These are phyloP conservation scores for Pyrgilauda ruficollis DNA, from an alignment of 2,113 vertebrate species.

Conservation along the genomic window DNA sequence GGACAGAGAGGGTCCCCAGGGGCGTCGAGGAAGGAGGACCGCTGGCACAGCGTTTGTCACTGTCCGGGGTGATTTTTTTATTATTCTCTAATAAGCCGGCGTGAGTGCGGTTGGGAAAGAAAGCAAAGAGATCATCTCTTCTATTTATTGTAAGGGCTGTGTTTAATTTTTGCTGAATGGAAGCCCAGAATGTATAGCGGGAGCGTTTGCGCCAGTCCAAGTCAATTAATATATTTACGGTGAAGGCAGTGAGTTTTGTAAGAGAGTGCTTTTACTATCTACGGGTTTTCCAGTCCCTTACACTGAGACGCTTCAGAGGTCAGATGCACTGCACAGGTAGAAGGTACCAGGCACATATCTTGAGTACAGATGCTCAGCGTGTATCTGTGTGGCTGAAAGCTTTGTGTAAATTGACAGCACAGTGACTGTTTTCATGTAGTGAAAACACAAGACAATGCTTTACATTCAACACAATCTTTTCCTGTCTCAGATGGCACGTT, in stretches of 20 bases:
- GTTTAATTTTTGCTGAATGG: not conserved
- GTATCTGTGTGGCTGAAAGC: not conserved
- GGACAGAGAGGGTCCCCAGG: not conserved
- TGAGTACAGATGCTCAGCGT: not conserved
- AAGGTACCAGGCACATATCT: not conserved
- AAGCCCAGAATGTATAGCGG: not conserved
- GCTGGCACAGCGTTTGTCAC: not conserved
- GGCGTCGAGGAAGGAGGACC: not conserved
- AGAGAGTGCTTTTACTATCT: accelerated
- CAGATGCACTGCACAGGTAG: not conserved
- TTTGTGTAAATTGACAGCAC: not conserved
- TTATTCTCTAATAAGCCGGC: not conserved
- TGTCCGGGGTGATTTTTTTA: not conserved
- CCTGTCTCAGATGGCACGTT: not conserved
- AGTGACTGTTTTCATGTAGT: not conserved
- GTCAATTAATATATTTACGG: not conserved
- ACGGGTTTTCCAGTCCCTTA: not conserved
- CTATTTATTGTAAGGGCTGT: not conserved
- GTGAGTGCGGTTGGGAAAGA: not conserved
- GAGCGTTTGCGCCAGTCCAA: not conserved
- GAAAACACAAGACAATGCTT: not conserved
- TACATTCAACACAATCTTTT: not conserved
- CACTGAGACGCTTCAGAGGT: not conserved
- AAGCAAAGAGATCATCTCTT: not conserved
- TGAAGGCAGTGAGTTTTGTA: not conserved